These are phyloP conservation scores for Sitophilus oryzae DNA, from an alignment of 1,140 invertebrate species.

Conservation along the genomic window DNA sequence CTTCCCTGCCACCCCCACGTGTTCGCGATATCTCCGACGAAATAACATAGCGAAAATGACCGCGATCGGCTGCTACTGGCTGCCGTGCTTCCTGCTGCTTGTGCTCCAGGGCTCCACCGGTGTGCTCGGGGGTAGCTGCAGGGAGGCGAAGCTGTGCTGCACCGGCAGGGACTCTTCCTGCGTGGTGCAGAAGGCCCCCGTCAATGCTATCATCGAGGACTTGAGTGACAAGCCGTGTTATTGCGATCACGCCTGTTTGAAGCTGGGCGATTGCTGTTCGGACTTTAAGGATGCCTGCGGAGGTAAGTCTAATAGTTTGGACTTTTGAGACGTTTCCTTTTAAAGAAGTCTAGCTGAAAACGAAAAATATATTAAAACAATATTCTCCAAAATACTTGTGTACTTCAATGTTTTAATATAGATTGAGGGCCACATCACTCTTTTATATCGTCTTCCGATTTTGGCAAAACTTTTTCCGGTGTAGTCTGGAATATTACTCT, in stretches of 20 bases:
- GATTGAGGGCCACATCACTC: too few species aligned
- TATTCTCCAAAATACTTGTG: too few species aligned
- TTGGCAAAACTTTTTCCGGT: too few species aligned
- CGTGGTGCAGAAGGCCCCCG: constrained; percentile 75
- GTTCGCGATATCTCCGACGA: constrained; percentile 1
- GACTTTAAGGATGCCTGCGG: constrained; percentile 81
- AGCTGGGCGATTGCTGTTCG: constrained; percentile 76
- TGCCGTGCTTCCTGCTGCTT: constrained; percentile 5
- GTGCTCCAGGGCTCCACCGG: constrained; percentile 13
- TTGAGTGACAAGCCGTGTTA: constrained; percentile 79
- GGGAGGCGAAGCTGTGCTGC: constrained; percentile 70
- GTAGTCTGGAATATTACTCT: too few species aligned
- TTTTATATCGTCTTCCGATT: too few species aligned
- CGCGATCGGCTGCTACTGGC: background rate
- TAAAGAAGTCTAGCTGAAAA: too few species aligned
- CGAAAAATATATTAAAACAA: too few species aligned
- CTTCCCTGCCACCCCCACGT: constrained; percentile 6
- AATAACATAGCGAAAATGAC: background rate
- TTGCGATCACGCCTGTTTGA: constrained; percentile 82
- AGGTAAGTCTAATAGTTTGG: constrained; percentile 54
- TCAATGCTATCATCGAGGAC: constrained; percentile 76
- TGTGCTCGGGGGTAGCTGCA: constrained; percentile 56
- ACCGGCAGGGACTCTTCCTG: constrained; percentile 78
- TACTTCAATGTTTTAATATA: too few species aligned
- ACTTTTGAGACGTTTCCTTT: background rate